A percentile compares a stretch with the other conserved stretches of the same genome.
These are phyloP conservation scores for Caenorhabditis drosophilae DNA, from an alignment of 2,888 invertebrate species.

Conservation along the genomic window DNA sequence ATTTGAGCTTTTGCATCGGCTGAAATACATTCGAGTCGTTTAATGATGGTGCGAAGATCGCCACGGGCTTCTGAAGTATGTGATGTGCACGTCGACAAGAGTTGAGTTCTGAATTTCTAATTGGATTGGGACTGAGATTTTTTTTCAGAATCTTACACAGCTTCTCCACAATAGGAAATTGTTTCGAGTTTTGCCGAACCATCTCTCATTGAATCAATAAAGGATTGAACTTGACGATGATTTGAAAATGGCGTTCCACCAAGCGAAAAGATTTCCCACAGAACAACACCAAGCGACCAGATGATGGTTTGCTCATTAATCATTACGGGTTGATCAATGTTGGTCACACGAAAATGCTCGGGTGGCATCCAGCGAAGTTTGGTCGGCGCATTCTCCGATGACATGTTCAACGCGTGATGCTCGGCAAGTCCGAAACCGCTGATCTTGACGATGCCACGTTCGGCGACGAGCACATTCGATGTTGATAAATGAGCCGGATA, in stretches of 20 bases:
- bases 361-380: slow-evolving; percentile 39
- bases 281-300: slow-evolving; percentile 37
- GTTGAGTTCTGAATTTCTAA: slow-evolving; percentile 22
- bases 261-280: slow-evolving; percentile 40
- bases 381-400: slow-evolving; percentile 28
- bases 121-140: too few relatives aligned
- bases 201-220: slow-evolving; percentile 31
- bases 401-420: slow-evolving; percentile 22
- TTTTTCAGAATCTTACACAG: slow-evolving; percentile 23
- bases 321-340: slow-evolving; percentile 11
- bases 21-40: slow-evolving; percentile 38
- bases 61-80: slow-evolving; percentile 31
- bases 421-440: slow-evolving; percentile 40
- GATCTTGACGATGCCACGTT: slow-evolving; percentile 42
- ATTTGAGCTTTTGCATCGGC: slow-evolving; percentile 36
- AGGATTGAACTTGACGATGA: slow-evolving; percentile 23
- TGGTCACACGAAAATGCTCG: slow-evolving; percentile 23
- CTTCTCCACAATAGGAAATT: slow-evolving; percentile 30
- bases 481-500: slow-evolving; percentile 29
- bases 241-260: slow-evolving; percentile 33
- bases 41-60: slow-evolving; percentile 34
- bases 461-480: slow-evolving; percentile 39
- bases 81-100: slow-evolving; percentile 25
- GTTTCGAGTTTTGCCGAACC: slow-evolving; percentile 29
- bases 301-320: slow-evolving; percentile 25